These are phyloP conservation scores for mouse (Mus musculus) DNA, from an alignment of 2,113 vertebrate species.

Conservation along the genomic window DNA sequence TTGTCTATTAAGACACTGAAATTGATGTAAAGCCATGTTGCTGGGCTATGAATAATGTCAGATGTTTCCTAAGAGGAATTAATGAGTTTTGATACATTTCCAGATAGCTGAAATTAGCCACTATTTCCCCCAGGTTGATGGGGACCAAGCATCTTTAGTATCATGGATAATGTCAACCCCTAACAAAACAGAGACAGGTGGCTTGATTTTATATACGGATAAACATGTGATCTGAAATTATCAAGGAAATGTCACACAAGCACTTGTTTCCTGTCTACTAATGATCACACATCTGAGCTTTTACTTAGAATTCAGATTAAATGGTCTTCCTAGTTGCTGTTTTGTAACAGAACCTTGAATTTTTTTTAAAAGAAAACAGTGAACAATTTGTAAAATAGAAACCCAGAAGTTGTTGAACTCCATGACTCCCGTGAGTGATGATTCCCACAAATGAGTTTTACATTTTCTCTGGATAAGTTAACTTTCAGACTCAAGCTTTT, in stretches of 20 bases:
- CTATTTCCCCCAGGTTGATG: constrained; percentile 27
- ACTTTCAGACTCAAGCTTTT: constrained; percentile 26
- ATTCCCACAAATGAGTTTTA: not conserved
- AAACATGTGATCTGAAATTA: constrained; percentile 38
- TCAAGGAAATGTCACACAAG: constrained; percentile 46
- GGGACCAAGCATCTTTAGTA: not conserved
- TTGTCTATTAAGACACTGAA: constrained; percentile 65
- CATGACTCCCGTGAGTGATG: not conserved
- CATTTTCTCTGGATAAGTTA: constrained; percentile 24
- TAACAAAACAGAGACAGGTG: constrained; percentile 22
- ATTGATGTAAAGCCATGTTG: constrained; percentile 15
- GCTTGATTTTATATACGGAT: constrained; percentile 39
- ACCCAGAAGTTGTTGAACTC: not conserved
- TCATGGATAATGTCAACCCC: constrained; percentile 9
- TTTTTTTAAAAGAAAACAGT: not conserved
- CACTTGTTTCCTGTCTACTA: constrained; percentile 29
- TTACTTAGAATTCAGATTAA: not conserved
- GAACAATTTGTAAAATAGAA: constrained; percentile 20
- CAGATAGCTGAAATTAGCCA: constrained; percentile 57
- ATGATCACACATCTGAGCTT: not conserved
- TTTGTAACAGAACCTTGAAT: constrained; percentile 13
- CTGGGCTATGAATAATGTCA: constrained; percentile 52
- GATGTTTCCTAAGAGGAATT: constrained; percentile 69
- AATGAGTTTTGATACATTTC: constrained; percentile 60
- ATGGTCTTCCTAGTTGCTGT: constrained; percentile 8